A percentile compares a stretch with the other conserved stretches of the same genome.
These are phyloP conservation scores for Myripristis jacobus DNA, from an alignment of 2,797 vertebrate genomes.

Conservation along the genomic window DNA sequence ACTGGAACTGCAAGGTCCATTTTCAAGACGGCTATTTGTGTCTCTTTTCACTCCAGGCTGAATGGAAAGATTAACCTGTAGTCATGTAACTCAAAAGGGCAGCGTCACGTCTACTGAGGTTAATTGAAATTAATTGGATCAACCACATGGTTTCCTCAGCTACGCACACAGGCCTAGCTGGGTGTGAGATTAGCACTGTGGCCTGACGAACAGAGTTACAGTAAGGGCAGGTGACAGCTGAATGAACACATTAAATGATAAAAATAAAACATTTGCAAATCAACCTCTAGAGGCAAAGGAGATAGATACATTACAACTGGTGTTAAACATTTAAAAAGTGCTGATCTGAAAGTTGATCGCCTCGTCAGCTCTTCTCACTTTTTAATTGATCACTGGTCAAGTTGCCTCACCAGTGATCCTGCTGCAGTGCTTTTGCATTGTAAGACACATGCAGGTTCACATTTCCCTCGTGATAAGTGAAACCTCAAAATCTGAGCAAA, in stretches of 20 bases:
- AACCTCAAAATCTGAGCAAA: neutral
- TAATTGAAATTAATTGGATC: slow-evolving; percentile 10
- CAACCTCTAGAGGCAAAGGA: no score
- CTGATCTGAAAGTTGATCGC: neutral
- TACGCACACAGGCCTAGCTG: neutral
- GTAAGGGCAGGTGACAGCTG: no score
- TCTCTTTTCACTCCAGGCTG: slow-evolving; percentile 34
- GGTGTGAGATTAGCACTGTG: neutral
- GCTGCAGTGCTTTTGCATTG: no score
- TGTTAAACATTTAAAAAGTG: no score
- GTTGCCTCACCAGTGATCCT: no score
- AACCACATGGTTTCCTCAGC: slow-evolving; percentile 3
- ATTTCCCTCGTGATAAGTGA: neutral
- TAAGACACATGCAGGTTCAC: neutral
- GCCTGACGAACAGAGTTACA: neutral
- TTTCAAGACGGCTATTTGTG: slow-evolving; percentile 34
- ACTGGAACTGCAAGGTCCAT: neutral
- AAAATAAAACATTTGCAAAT: no score
- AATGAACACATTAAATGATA: no score
- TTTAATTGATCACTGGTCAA: no score
- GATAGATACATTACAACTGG: no score
- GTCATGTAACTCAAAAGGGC: slow-evolving; percentile 48
- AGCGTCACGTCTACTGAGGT: slow-evolving; percentile 29
- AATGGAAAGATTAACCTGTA: slow-evolving; percentile 31
- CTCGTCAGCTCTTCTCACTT: neutral